Evolutionary conservation across 2,113 vertebrate species (phyloP).

Genomic region (Lepus americanus): DNA sequence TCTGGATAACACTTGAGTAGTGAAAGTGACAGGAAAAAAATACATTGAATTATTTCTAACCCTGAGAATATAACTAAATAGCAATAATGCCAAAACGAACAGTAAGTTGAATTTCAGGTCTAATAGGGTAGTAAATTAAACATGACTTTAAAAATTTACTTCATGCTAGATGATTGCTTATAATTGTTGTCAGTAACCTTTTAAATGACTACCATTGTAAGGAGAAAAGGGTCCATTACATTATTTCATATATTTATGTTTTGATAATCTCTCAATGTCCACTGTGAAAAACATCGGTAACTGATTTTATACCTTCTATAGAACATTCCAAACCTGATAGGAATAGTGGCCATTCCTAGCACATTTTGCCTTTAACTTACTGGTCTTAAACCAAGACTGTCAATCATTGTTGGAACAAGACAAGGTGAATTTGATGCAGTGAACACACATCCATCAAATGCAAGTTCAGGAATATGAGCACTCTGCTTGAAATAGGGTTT

Average conservation of each 20-base stretch:
- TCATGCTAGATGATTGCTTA: neutral
- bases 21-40: neutral
- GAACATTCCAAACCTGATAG: neutral
- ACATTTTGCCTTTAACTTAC: conserved; percentile 32
- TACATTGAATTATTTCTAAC: neutral
- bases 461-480: conserved; percentile 11
- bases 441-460: conserved; percentile 31
- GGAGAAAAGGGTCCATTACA: conserved; percentile 17
- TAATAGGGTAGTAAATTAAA: conserved; percentile 29
- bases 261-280: conserved; percentile 30
- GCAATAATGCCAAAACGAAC: neutral
- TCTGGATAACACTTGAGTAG: neutral
- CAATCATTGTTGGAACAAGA: conserved; percentile 50
- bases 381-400: conserved; percentile 34
- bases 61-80: conserved; percentile 57
- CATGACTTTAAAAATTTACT: conserved; percentile 48
- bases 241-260: conserved; percentile 53
- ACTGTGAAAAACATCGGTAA: conserved; percentile 25
- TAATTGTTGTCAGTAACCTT: conserved; percentile 38
- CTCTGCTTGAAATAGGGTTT: conserved; percentile 23
- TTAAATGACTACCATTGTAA: conserved; percentile 53
- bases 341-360: neutral
- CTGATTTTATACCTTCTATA: neutral
- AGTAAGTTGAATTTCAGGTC: neutral
- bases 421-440: conserved; percentile 52